Percentiles rank a stretch among this genome's conserved stretches.
These are phyloP conservation scores for Exephanes ischioxanthus DNA, from an alignment of 2,888 invertebrate species.

Conservation along the genomic window DNA sequence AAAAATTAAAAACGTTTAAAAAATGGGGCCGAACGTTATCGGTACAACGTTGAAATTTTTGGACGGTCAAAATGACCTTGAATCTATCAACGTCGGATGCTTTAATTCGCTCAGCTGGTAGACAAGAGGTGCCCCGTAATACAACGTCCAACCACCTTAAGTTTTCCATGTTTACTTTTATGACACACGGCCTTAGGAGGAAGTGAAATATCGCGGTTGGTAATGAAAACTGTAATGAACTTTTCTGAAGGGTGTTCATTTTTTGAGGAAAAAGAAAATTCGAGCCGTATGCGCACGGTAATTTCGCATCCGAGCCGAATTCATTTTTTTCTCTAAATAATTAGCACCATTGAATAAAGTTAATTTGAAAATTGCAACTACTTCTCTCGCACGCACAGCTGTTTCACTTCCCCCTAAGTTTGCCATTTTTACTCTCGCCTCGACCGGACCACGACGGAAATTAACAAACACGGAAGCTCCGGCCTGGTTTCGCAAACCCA, in stretches of 20 bases:
- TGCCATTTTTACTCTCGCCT: constrained; percentile 41
- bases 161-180: not conserved
- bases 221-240: too few relatives aligned
- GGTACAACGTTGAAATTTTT: constrained; percentile 34
- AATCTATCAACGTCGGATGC: constrained; percentile 41
- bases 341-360: too few relatives aligned
- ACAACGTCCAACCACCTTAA: constrained; percentile 5
- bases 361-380: too few relatives aligned
- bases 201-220: too few relatives aligned
- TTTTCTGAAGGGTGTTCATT: too few relatives aligned
- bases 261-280: too few relatives aligned
- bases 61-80: constrained; percentile 56
- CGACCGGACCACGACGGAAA: constrained; percentile 16
- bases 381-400: too few relatives aligned
- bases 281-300: too few relatives aligned
- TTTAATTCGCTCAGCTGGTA: constrained; percentile 50
- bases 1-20: not conserved
- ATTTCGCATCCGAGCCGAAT: too few relatives aligned
- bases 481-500: not conserved
- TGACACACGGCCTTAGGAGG: not conserved
- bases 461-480: constrained; percentile 42
- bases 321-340: too few relatives aligned
- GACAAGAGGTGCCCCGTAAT: constrained; percentile 9
- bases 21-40: constrained; percentile 21
- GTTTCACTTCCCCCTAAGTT: constrained; percentile 22